phyloP scores from a whole-genome alignment of 2,797 vertebrate species.

The Toxotes lorentzi region DNA sequence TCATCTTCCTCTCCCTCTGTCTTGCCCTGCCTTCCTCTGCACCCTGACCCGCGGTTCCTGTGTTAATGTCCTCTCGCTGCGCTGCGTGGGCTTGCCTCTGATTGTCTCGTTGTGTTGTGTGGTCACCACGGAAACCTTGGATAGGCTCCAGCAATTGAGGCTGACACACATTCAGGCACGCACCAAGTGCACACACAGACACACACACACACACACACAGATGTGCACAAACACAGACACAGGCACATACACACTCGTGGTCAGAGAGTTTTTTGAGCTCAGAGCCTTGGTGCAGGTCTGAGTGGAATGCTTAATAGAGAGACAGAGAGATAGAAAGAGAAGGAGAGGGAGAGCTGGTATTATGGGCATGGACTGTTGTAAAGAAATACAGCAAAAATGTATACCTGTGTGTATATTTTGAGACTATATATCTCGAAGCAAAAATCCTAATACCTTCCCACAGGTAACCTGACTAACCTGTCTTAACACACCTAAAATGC shows the following conservation, averaged over 20 bases:
- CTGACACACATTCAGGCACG: slow-evolving; percentile 83
- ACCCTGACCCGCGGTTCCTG: slow-evolving; percentile 86
- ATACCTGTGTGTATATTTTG: neutral
- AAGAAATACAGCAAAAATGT: slow-evolving; percentile 24
- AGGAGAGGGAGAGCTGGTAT: slow-evolving; percentile 44
- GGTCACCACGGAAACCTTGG: slow-evolving; percentile 91
- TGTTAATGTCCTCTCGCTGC: slow-evolving; percentile 87
- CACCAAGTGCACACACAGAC: slow-evolving; percentile 58
- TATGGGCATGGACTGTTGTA: slow-evolving; percentile 14
- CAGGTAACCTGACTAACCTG: slow-evolving; percentile 64
- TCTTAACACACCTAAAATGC: slow-evolving; percentile 59
- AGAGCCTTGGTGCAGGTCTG: slow-evolving; percentile 78
- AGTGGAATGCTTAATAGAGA: slow-evolving; percentile 83
- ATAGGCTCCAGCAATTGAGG: slow-evolving; percentile 88
- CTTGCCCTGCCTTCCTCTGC: slow-evolving; percentile 78
- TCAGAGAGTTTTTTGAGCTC: slow-evolving; percentile 79
- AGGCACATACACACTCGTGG: slow-evolving; percentile 62
- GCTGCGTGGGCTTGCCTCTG: slow-evolving; percentile 89
- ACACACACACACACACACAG: slow-evolving; percentile 23
- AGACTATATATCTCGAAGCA: slow-evolving; percentile 2
- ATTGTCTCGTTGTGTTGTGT: slow-evolving; percentile 91
- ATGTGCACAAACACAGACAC: slow-evolving; percentile 38
- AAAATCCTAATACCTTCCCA: slow-evolving; percentile 7
- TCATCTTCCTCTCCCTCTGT: slow-evolving; percentile 61
- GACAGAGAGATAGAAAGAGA: slow-evolving; percentile 60